Evolutionary conservation across 2,888 invertebrate species (phyloP).

Genomic region (Drosophila kanekoi): DNA sequence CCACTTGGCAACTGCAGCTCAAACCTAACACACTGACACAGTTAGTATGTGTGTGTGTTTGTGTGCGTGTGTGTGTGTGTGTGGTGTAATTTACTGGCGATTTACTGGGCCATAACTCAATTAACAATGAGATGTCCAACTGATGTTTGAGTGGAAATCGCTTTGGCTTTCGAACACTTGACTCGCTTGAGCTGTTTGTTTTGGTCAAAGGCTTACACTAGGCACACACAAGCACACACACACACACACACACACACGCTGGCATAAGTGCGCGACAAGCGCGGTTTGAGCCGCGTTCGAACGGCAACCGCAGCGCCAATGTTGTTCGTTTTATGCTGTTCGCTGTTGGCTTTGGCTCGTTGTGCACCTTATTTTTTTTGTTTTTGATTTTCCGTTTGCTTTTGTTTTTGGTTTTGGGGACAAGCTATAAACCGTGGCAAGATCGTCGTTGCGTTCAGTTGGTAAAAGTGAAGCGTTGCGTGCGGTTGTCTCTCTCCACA

Average conservation of each 20-base stretch:
- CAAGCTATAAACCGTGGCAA: constrained; percentile 85
- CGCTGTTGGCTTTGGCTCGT: constrained; percentile 28
- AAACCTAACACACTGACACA: constrained; percentile 66
- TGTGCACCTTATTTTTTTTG: constrained; percentile 41
- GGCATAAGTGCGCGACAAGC: constrained; percentile 17
- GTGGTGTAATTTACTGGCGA: constrained; percentile 32
- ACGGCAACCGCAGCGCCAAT: constrained; percentile 49
- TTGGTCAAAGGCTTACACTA: constrained; percentile 10
- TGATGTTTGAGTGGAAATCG: constrained; percentile 51
- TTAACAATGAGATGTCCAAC: constrained; percentile 53
- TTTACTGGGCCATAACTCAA: constrained; percentile 62
- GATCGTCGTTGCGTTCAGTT: constrained; percentile 84
- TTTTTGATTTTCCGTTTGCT: constrained; percentile 38
- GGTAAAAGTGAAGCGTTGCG: constrained; percentile 84
- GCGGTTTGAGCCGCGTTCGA: constrained; percentile 63
- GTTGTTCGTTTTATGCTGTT: constrained; percentile 35
- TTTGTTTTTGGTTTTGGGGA: constrained; percentile 79
- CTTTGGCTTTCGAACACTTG: constrained; percentile 28
- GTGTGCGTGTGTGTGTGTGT: background rate
- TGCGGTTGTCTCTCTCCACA: constrained; percentile 76
- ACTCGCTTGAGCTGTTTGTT: constrained; percentile 13
- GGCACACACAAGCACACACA: background rate
- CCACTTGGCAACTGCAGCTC: constrained; percentile 36
- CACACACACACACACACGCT: background rate
- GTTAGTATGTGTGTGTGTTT: constrained; percentile 20